Conservation (phyloP, 2,888 invertebrate species). For the Drosophila paramelanica region DNA sequence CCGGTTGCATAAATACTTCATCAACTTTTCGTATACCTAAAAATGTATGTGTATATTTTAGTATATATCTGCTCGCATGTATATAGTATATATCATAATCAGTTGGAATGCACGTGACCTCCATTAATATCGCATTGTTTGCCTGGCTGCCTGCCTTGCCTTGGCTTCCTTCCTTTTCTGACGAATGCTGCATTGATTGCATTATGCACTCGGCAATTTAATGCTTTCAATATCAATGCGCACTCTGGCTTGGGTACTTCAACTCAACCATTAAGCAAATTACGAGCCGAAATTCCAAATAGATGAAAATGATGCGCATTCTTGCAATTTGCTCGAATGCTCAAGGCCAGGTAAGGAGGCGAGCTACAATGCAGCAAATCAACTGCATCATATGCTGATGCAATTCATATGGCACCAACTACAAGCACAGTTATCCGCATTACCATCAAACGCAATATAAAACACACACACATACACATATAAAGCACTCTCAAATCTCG, state of each 20-base stretch:
- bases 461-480: slow-evolving; percentile 5
- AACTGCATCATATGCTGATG: slow-evolving; percentile 50
- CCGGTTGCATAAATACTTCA: slow-evolving; percentile 20
- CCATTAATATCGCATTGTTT: slow-evolving; percentile 57
- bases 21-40: slow-evolving; percentile 1
- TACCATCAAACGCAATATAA: slow-evolving; percentile 24
- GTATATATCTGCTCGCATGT: neutral
- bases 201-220: slow-evolving; percentile 58
- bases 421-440: slow-evolving; percentile 36
- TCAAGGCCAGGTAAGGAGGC: slow-evolving; percentile 62
- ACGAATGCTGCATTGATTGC: slow-evolving; percentile 44
- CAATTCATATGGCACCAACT: slow-evolving; percentile 52
- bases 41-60: neutral
- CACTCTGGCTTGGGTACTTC: slow-evolving; percentile 54
- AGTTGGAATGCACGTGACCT: slow-evolving; percentile 51
- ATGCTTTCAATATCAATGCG: slow-evolving; percentile 62
- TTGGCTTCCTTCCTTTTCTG: slow-evolving; percentile 23
- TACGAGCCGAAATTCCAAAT: slow-evolving; percentile 58
- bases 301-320: slow-evolving; percentile 57
- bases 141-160: slow-evolving; percentile 45
- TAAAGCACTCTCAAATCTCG: slow-evolving; percentile 54
- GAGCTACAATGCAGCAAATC: slow-evolving; percentile 48
- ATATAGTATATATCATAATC: slow-evolving; percentile 28
- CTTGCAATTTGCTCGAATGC: slow-evolving; percentile 53
- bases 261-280: slow-evolving; percentile 72